Conservation (phyloP, 2,113 vertebrate genomes). For the Dasyprocta punctata region DNA sequence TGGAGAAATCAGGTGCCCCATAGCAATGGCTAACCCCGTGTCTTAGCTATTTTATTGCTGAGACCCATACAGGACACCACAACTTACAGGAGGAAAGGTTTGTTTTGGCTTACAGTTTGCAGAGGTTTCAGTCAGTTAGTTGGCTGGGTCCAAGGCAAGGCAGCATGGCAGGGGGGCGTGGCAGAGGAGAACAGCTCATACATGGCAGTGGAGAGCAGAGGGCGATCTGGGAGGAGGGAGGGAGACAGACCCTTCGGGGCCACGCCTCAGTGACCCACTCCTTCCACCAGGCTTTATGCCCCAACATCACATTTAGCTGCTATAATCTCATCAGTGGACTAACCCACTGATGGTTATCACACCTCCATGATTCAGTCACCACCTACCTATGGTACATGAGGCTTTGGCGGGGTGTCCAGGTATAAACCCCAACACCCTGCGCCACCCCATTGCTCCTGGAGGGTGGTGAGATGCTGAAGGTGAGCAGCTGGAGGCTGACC, state of each 20-base stretch:
- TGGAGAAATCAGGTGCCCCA: neutral
- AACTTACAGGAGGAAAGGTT: neutral
- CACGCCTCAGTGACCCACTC: neutral
- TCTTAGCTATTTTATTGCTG: neutral
- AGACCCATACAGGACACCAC: neutral
- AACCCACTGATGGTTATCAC: neutral
- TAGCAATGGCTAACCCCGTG: neutral
- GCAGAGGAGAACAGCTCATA: neutral
- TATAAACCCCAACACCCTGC: neutral
- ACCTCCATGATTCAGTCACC: neutral
- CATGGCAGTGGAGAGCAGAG: no score
- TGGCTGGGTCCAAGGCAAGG: neutral
- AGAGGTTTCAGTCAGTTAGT: neutral
- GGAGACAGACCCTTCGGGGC: neutral
- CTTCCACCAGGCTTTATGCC: neutral
- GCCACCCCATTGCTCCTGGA: neutral
- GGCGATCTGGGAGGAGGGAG: neutral
- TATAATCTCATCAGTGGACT: neutral
- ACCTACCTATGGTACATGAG: neutral
- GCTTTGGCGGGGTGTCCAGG: neutral
- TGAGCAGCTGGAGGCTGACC: neutral
- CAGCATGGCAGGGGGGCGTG: neutral
- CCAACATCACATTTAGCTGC: neutral
- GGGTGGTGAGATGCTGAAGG: neutral
- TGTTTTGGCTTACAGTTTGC: neutral